Conservation (phyloP, 1,140 invertebrate genomes). For the Arion vulgaris region DNA sequence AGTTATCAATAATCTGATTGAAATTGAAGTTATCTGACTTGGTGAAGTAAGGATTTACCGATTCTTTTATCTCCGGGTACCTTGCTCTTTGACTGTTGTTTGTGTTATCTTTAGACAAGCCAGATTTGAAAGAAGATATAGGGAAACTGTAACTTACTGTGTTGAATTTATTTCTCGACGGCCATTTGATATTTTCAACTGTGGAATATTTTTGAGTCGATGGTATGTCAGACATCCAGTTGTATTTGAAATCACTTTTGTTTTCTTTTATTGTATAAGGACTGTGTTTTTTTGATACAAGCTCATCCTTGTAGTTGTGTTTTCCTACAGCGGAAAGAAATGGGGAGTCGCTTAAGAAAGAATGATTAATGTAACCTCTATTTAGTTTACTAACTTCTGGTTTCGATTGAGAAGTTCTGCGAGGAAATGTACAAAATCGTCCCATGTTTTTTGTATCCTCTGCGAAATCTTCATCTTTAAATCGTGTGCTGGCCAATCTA, state of each 20-base stretch:
- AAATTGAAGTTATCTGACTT: not conserved
- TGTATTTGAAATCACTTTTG: not conserved
- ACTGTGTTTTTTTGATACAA: not conserved
- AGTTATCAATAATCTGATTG: not conserved
- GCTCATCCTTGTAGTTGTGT: not conserved
- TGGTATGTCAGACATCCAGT: not conserved
- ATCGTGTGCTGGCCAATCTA: not conserved
- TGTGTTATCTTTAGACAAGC: too few relatives aligned
- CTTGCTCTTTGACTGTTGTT: too few relatives aligned
- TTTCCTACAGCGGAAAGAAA: not conserved
- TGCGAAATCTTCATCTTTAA: not conserved
- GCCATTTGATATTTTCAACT: not conserved
- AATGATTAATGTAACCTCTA: not conserved
- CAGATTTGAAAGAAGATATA: too few relatives aligned
- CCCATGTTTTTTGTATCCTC: not conserved
- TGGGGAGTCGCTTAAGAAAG: not conserved
- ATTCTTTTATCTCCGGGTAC: not conserved
- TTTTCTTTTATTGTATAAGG: not conserved
- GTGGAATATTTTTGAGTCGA: not conserved
- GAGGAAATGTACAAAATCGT: not conserved
- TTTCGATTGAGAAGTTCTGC: not conserved
- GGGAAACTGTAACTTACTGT: too few relatives aligned
- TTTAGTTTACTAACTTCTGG: not conserved
- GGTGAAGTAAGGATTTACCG: not conserved
- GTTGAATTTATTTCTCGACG: not conserved